A percentile compares a stretch with the other conserved stretches of the same genome.
Evolutionary conservation across 1,140 invertebrate genomes (phyloP).

Genomic region (Heliconius hermathena): DNA sequence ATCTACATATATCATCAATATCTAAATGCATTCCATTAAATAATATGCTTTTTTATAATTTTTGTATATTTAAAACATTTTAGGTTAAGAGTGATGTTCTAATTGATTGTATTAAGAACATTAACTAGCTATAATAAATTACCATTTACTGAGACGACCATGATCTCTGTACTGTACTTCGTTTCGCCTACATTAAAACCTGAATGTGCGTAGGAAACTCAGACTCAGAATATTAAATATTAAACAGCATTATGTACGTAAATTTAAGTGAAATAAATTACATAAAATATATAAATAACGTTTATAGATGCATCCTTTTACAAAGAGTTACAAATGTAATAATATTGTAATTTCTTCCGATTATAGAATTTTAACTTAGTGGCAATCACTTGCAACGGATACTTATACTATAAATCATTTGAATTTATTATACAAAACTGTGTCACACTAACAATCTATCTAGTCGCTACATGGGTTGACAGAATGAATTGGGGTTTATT

Average conservation of each 20-base stretch:
- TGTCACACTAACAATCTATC: too few relatives aligned
- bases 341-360: not conserved
- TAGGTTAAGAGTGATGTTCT: too few relatives aligned
- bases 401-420: not conserved
- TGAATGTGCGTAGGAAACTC: too few relatives aligned
- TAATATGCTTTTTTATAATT: not conserved
- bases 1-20: constrained; percentile 26
- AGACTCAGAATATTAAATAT: too few relatives aligned
- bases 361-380: not conserved
- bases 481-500: too few relatives aligned
- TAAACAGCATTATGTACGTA: not conserved
- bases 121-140: too few relatives aligned
- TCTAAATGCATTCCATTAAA: not conserved
- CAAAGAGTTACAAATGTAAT: not conserved
- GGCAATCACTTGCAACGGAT: not conserved
- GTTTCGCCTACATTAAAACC: too few relatives aligned
- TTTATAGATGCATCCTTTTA: not conserved
- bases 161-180: too few relatives aligned
- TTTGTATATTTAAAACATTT: not conserved
- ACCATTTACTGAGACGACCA: too few relatives aligned
- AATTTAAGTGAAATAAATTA: not conserved
- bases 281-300: not conserved
- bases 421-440: not conserved
- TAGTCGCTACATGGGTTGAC: too few relatives aligned
- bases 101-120: too few relatives aligned